Percentiles rank a stretch among this genome's conserved stretches.
Conservation (phyloP, 92 coral and sea anemone species). For the Bergia sp. region DNA sequence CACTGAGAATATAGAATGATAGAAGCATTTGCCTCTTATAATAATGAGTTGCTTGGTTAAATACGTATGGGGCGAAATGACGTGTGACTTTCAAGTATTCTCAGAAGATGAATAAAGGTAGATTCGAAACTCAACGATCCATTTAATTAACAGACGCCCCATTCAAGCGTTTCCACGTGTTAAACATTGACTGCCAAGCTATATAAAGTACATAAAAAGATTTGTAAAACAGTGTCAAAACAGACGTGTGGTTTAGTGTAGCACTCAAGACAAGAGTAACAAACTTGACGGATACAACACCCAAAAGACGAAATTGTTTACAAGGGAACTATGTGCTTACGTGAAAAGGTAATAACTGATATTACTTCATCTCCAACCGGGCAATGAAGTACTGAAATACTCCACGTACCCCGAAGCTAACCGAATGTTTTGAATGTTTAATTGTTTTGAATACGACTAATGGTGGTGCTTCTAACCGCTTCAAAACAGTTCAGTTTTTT, state of each 20-base stretch:
- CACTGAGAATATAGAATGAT: too few species aligned
- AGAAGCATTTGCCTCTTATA: too few species aligned
- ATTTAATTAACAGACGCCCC: too few species aligned
- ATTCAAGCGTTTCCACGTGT: too few species aligned
- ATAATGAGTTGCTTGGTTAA: too few species aligned
- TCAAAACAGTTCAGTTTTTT: not conserved
- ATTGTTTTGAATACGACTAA: not conserved
- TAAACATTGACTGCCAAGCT: not conserved
- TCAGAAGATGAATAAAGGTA: too few species aligned
- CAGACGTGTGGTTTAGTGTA: not conserved
- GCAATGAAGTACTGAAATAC: not conserved
- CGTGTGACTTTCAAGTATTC: too few species aligned
- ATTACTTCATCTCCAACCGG: not conserved
- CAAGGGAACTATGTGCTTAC: not conserved
- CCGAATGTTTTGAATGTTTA: not conserved
- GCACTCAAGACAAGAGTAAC: not conserved
- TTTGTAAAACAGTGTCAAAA: not conserved
- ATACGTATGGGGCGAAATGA: too few species aligned
- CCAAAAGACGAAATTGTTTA: not conserved
- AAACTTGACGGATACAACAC: constrained; percentile 1
- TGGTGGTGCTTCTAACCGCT: not conserved
- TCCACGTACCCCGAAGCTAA: not conserved
- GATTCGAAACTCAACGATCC: too few species aligned
- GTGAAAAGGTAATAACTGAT: not conserved
- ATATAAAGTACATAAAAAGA: too few species aligned